A percentile compares a stretch with the other conserved stretches of the same genome.
phyloP scores from a whole-genome alignment of 1,140 invertebrate genomes.

The Neodiprion virginianus region DNA sequence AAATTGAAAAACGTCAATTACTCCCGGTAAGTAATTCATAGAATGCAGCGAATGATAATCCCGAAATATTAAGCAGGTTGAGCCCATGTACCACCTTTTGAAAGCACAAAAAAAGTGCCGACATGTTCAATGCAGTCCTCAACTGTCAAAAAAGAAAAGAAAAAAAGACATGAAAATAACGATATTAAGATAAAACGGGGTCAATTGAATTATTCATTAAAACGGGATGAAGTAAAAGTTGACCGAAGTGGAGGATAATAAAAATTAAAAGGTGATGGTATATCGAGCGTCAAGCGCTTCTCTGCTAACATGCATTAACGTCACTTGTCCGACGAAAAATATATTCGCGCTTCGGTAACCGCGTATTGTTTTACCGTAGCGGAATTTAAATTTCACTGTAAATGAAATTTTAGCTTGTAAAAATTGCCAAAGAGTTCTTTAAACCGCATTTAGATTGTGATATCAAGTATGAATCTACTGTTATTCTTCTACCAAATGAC shows the following conservation, averaged over 20 bases:
- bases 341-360: background rate
- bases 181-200: slow-evolving; percentile 18
- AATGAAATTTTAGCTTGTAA: too few species aligned
- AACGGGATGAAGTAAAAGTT: background rate
- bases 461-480: too few species aligned
- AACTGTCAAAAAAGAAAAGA: background rate
- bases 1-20: background rate
- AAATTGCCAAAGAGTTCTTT: too few species aligned
- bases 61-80: background rate
- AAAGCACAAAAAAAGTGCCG: slow-evolving; percentile 20
- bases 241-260: background rate
- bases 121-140: slow-evolving; percentile 35
- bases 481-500: too few species aligned
- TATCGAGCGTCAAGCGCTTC: background rate
- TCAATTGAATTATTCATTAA: slow-evolving; percentile 37
- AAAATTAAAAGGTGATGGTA: background rate
- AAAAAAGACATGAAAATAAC: too few species aligned
- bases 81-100: slow-evolving; percentile 21
- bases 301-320: background rate
- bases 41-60: background rate
- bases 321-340: background rate
- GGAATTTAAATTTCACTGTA: too few species aligned
- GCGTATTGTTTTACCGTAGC: too few species aligned
- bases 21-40: background rate
- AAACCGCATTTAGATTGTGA: too few species aligned